Evolutionary conservation across 2,113 vertebrate species (phyloP).

Genomic region (Pelvicachromis taeniatus): DNA sequence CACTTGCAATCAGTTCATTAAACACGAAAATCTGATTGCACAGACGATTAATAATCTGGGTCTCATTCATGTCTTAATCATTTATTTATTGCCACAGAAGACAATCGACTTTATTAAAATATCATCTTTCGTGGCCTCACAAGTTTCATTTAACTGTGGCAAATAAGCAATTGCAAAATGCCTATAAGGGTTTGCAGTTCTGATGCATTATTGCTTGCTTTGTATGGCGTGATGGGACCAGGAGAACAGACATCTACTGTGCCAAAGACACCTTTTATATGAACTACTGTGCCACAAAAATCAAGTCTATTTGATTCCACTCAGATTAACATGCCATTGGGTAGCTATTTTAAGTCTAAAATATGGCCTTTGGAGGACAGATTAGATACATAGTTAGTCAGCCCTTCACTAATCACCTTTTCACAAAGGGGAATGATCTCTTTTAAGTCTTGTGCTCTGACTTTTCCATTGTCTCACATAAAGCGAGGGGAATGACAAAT

Average conservation of each 20-base stretch:
- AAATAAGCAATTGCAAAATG: background rate
- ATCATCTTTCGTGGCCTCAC: background rate
- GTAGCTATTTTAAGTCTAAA: background rate
- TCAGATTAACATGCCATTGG: background rate
- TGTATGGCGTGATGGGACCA: background rate
- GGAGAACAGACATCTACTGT: background rate
- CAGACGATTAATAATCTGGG: background rate
- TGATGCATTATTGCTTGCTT: background rate
- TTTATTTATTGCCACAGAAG: background rate
- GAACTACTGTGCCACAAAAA: background rate
- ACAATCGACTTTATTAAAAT: background rate
- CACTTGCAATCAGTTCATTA: background rate
- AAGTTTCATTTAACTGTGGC: background rate
- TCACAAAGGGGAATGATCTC: background rate
- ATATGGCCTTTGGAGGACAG: background rate
- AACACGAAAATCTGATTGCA: constrained; percentile 7
- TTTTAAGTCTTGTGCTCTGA: background rate
- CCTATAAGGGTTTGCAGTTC: background rate
- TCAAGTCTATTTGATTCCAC: background rate
- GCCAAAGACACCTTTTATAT: background rate
- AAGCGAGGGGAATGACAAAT: background rate
- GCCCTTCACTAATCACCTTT: background rate
- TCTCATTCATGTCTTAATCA: background rate
- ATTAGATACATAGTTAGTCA: background rate
- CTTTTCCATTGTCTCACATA: background rate